Base-by-base conservation (phyloP, 2,797 vertebrate genomes). In the Tolypeutes matacus region DNA sequence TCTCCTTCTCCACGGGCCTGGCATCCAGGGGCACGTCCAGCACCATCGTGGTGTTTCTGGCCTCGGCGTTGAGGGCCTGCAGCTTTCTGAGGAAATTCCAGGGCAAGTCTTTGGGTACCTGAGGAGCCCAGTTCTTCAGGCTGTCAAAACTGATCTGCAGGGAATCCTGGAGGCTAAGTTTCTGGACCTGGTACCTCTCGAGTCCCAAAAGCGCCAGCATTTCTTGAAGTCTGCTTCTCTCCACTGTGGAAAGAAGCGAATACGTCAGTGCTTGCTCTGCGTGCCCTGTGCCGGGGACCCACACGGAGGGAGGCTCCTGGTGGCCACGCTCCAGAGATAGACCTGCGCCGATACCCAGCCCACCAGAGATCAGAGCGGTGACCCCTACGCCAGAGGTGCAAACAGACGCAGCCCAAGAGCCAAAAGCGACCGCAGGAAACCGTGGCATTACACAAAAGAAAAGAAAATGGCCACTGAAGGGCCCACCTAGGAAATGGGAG, bases 11-110 rank as follows among this genome's bases (percentile, higher is more conserved):
- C 2, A 21, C 76, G 0, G 93, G 90, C 80, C 95, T 88, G 80
- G 86, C 65, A 0, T 96, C 97, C 1, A 34, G 80, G 23, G 82
- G 69, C 34, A 58, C 1, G 2, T 96, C 95, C 69, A 92, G 86
- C 86, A 95, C 75, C 93, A 96, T 87, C 8, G 86, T 92, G 60
- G 97, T 97, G 85, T 93, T 97, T 95, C 98, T 97, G 77, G 98
- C 98, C 29, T 97, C 97, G 0, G 89, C 31, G 11, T 98, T 98
- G 5, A 98, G 90, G 73, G 97, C 97, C 97, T 98, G 96, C 36
- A 98, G 95, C 91, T 98, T 98, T 92, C 97, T 97, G 67, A 98
- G 97, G 95, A 98, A 98, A 65, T 96, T 96, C 95, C 96, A 96
- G 3, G 97, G 97, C 75, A 98, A 85, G 76, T 98, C 97, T 51